Evolutionary conservation across 2,797 vertebrate species (phyloP), one percentile per base, ranked within the genome.

Genomic region (Salmo trutta): DNA sequence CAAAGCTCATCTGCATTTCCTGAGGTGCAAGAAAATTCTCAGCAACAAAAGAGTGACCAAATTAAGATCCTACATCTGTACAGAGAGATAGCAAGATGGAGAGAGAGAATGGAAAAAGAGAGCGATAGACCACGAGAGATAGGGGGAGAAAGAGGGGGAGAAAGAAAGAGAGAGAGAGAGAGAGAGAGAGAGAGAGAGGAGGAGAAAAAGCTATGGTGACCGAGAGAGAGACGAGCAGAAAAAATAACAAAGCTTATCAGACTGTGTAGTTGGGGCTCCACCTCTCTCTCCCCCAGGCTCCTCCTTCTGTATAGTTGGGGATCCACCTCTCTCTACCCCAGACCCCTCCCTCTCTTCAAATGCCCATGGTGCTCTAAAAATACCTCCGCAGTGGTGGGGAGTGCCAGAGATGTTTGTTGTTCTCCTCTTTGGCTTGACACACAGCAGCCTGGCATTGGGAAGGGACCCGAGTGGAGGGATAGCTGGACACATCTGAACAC

Each of bases 321-420:
- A n/a, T 16, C 56, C 5, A 3, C 7, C 56, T 62, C 21, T 27
- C 41, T 47, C 41, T 24, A 24, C 77, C 85, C 71, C 47, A 74
- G 75, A 88, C 81, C 75, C 83, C 86, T 83, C 81, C 81, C 77
- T 88, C 89, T 88, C 89, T 92, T 93, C 90, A 91, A 93, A 94
- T 87, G 80, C 76, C 80, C 71, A 80, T 76, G 79, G 89, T 87
- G 74, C 80, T 90, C 90, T 92, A 93, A 91, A 93, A 91, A 94
- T 93, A 93, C 85, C 88, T 86, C 76, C 85, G 89, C 88, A 84
- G 12, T 21, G 53, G n/a, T 31, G 29, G 54, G 82, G 24, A 53
- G 85, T 80, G 85, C 88, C 76, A 78, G 88, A 84, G 85, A 87
- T 88, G 88, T 92, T 91, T 91, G 85, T 91, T 93, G 88, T 90